phyloP scores from a whole-genome alignment of 2,113 vertebrate species.

The Shinisaurus crocodilurus region DNA sequence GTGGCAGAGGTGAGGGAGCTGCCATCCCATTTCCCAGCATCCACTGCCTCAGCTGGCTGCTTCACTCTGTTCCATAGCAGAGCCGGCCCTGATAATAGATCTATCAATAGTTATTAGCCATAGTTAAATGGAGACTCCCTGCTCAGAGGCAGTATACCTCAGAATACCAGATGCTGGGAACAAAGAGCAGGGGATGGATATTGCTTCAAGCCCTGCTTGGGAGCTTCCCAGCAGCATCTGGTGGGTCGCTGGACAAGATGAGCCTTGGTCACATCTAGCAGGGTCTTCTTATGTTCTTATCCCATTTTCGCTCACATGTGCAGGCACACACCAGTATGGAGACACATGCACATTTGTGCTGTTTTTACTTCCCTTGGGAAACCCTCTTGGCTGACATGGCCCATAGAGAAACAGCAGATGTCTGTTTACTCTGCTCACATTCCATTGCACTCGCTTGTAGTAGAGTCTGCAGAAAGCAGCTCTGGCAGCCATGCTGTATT shows the following conservation, averaged over 20 bases:
- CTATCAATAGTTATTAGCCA: not conserved
- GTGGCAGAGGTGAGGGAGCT: not conserved
- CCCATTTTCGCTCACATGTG: not conserved
- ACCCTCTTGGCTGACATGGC: not conserved
- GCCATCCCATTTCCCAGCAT: not conserved
- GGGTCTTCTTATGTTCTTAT: not conserved
- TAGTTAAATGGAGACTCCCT: not conserved
- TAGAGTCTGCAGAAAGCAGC: not conserved
- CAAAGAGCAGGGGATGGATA: not conserved
- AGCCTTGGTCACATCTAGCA: not conserved
- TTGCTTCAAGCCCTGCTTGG: not conserved
- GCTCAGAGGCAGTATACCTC: not conserved
- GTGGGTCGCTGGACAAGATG: not conserved
- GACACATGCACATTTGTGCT: not conserved
- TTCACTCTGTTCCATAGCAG: not conserved
- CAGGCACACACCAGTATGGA: not conserved
- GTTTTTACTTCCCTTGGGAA: not conserved
- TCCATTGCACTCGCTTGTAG: not conserved
- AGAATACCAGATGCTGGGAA: not conserved
- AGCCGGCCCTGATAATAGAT: not conserved
- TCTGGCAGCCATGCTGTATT: not conserved
- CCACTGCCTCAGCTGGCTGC: too few species aligned
- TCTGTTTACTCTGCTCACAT: slow-evolving; percentile 8
- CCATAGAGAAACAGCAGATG: not conserved
- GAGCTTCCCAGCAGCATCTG: not conserved